These are phyloP conservation scores for Parnassius smintheus DNA, from an alignment of 2,888 invertebrate genomes.

Conservation along the genomic window DNA sequence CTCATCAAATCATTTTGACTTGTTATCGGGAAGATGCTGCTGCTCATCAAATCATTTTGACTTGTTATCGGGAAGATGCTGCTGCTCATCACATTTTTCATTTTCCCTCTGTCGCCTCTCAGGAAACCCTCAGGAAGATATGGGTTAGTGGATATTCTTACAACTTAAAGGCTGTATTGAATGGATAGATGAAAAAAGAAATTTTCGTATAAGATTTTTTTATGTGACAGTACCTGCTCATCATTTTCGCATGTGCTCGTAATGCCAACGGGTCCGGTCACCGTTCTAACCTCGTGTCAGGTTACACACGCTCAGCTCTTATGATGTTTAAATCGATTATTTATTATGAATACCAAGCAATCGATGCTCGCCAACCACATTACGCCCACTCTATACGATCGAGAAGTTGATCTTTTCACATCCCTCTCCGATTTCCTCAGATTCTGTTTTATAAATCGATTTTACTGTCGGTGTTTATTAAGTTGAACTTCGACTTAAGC, in stretches of 20 bases:
- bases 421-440: slow-evolving; percentile 53
- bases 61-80: too few relatives aligned
- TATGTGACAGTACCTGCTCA: slow-evolving; percentile 47
- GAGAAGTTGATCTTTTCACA: slow-evolving; percentile 43
- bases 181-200: not conserved
- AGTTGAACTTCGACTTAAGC: slow-evolving; percentile 42
- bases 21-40: too few relatives aligned
- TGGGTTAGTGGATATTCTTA: too few relatives aligned
- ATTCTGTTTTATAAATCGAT: slow-evolving; percentile 47
- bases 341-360: slow-evolving; percentile 58
- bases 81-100: too few relatives aligned
- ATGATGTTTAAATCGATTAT: slow-evolving; percentile 66
- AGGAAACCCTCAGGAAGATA: too few relatives aligned
- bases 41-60: too few relatives aligned
- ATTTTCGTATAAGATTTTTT: slow-evolving; percentile 3
- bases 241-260: slow-evolving; percentile 58
- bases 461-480: slow-evolving; percentile 40
- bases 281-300: slow-evolving; percentile 55
- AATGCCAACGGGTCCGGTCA: slow-evolving; percentile 52
- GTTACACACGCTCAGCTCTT: slow-evolving; percentile 50
- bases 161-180: too few relatives aligned
- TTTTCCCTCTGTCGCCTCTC: too few relatives aligned
- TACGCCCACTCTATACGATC: slow-evolving; percentile 54
- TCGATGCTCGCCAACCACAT: slow-evolving; percentile 53
- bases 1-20: too few relatives aligned